A percentile compares a stretch with the other conserved stretches of the same genome.
These are phyloP conservation scores for Cassiopea andromeda DNA, from an alignment of 30 jellyfish, hydroid and myxozoan species.

Conservation along the genomic window DNA sequence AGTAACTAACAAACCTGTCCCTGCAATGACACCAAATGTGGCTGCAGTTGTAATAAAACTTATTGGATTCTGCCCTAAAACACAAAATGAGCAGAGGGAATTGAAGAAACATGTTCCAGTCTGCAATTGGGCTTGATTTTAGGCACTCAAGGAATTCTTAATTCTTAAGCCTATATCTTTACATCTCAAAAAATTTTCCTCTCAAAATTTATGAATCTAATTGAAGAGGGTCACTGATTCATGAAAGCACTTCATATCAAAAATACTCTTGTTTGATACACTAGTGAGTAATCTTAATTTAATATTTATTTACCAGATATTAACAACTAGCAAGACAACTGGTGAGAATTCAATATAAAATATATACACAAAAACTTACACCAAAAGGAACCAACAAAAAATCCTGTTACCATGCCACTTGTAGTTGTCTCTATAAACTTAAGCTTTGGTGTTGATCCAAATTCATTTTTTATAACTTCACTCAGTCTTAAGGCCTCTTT, in stretches of 20 bases:
- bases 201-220: too few species aligned
- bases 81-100: neutral
- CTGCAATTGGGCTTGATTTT: neutral
- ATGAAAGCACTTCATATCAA: too few species aligned
- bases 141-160: too few species aligned
- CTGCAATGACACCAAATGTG: conserved; percentile 42
- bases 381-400: conserved; percentile 69
- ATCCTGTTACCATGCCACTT: conserved; percentile 54
- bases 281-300: too few species aligned
- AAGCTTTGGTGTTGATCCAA: conserved; percentile 6
- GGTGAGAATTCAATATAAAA: neutral
- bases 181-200: too few species aligned
- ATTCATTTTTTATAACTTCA: conserved; percentile 22
- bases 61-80: conserved; percentile 32
- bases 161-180: too few species aligned
- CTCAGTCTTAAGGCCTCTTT: conserved; percentile 19
- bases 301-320: too few species aligned
- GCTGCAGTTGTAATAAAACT: conserved; percentile 25
- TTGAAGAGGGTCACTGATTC: too few species aligned
- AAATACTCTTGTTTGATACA: too few species aligned
- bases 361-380: conserved; percentile 34
- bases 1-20: conserved; percentile 15
- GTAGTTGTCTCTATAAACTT: conserved; percentile 18
- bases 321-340: neutral
- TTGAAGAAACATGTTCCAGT: neutral